Conservation (phyloP, 53 echinoderm and acorn worm species). For the Stichopus horrens region DNA sequence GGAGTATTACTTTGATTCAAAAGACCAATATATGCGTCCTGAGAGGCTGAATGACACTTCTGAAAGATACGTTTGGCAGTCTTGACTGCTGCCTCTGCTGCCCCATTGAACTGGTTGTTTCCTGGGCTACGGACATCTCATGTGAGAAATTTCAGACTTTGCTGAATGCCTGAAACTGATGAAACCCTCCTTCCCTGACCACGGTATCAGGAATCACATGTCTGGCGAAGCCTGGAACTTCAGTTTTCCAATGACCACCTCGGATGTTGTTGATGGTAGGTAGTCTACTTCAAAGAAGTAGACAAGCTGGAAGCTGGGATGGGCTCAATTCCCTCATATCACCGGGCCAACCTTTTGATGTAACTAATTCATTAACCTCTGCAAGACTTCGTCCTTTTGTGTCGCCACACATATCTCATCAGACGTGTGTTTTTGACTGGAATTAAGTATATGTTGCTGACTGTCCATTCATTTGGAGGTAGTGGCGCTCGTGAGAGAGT, state of each 20-base stretch:
- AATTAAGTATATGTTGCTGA: neutral
- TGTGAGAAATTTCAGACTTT: conserved; percentile 43
- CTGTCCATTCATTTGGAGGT: neutral
- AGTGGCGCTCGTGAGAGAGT: conserved; percentile 30
- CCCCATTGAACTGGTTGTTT: conserved; percentile 51
- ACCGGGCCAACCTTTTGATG: neutral
- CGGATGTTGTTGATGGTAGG: conserved; percentile 19
- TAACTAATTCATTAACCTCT: conserved; percentile 38
- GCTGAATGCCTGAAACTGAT: conserved; percentile 10
- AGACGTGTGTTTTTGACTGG: conserved; percentile 33
- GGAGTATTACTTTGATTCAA: too few species aligned
- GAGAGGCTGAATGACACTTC: too few species aligned
- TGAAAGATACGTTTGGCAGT: conserved; percentile 4
- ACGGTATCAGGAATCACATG: conserved; percentile 47
- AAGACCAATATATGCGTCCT: too few species aligned
- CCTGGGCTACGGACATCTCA: conserved; percentile 46
- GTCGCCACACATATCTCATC: conserved; percentile 32
- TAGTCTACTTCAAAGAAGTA: conserved; percentile 65
- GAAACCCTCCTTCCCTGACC: neutral
- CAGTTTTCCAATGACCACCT: conserved; percentile 35
- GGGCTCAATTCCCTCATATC: neutral
- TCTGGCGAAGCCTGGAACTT: conserved; percentile 2
- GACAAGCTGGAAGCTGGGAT: conserved; percentile 26
- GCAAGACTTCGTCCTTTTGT: conserved; percentile 32
- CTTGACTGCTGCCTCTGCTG: conserved; percentile 64